Base-by-base conservation (phyloP, 2,113 vertebrate species). In the Amia ocellicauda region DNA sequence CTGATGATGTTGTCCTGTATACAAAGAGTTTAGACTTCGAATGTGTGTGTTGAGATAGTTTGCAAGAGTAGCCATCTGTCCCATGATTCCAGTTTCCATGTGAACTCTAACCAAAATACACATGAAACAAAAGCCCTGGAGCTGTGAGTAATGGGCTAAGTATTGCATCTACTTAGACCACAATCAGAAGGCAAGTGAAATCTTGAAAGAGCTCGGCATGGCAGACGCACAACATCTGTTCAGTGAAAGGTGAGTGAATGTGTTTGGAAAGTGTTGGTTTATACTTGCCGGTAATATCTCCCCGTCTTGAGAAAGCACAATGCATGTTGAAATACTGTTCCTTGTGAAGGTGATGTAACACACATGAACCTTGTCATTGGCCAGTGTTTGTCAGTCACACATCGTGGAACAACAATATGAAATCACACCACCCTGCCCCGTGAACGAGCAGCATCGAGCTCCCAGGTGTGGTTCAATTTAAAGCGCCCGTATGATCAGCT, bases 121-220 rank as follows among this genome's bases (percentile, higher is more conserved):
- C n/a, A n/a, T 47, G 43, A 36, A 36, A 47, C n/a, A 47, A 47
- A 47, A 14, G n/a, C 43, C 13, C 16, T 47, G 43, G 43, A 17
- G 43, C 43, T 14, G 43, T 47, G 43, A 47, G 43, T n/a, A 47
- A 47, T n/a, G 16, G 43, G 43, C 43, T 47, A 47, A 47, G 43
- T n/a, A 47, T 47, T 41, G 13, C 40, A 41, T 41, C 40, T n/a
- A n/a, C n/a, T n/a, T 1, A 36, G 31, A 36, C 1, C 43, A 47
- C 43, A 47, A 47, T 17, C 43, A n/a, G 4, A 47, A 47, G n/a
- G n/a, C 43, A 47, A 47, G 43, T 47, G 43, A 47, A n/a, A 47
- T 8, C n/a, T n/a, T 47, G 43, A 47, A 47, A 1, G 16, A 47
- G 3, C 16, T 47, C 43, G 16, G n/a, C 16, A 1, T n/a, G 43